phyloP scores from a whole-genome alignment of 2,888 invertebrate species.

The Trilocha varians region DNA sequence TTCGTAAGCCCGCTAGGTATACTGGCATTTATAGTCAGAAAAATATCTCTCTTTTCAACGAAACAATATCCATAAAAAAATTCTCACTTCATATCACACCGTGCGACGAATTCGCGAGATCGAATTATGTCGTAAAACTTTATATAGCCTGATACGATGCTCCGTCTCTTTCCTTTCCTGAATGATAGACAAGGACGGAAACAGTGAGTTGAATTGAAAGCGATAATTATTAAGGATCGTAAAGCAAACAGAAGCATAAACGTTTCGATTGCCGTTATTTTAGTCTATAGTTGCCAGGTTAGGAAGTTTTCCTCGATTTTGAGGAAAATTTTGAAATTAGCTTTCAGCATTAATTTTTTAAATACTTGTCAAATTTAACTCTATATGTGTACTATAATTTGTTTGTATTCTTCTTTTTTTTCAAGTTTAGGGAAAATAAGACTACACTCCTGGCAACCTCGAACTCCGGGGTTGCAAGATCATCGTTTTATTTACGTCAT shows the following conservation, averaged over 20 bases:
- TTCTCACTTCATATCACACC: constrained; percentile 28
- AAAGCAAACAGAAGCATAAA: constrained; percentile 43
- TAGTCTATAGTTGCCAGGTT: no score
- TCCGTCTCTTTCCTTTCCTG: constrained; percentile 24
- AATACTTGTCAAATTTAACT: no score
- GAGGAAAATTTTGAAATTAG: no score
- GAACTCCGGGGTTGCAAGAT: background rate
- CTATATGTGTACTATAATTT: no score
- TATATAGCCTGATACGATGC: constrained; percentile 37
- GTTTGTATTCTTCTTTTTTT: no score
- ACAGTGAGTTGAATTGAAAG: constrained; percentile 46
- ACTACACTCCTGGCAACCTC: constrained; percentile 15
- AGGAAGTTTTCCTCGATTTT: no score
- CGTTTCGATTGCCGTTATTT: constrained; percentile 18
- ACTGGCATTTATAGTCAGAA: background rate
- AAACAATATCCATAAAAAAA: background rate
- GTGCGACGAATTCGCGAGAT: constrained; percentile 17
- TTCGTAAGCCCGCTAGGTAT: no score
- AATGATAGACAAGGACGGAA: constrained; percentile 21
- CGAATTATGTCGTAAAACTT: constrained; percentile 53
- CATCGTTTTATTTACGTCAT: background rate
- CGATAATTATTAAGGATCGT: constrained; percentile 48
- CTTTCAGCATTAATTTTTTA: no score
- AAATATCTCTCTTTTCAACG: background rate
- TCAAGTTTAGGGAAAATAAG: no score